Conservation (phyloP, 2,888 invertebrate genomes). For the Catocala fraxini region DNA sequence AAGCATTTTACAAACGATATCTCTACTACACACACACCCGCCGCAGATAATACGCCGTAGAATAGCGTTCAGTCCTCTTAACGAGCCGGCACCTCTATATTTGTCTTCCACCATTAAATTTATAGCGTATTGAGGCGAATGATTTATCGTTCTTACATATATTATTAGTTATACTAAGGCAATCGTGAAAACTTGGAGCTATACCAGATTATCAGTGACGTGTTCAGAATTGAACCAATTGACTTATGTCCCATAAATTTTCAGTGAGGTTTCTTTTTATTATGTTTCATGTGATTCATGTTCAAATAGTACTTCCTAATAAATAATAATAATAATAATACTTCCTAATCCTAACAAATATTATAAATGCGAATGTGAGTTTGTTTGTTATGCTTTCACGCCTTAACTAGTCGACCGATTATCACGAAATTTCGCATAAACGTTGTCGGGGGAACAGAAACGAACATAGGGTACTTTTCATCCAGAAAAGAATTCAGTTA, state of each 20-base stretch:
- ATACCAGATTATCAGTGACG: slow-evolving; percentile 2
- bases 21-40: not conserved
- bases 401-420: too few species aligned
- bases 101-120: slow-evolving; percentile 50
- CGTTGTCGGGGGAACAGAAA: too few species aligned
- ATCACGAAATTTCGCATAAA: too few species aligned
- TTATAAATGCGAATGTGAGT: too few species aligned
- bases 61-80: slow-evolving; percentile 3
- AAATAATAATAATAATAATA: too few species aligned
- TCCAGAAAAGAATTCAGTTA: too few species aligned
- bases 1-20: too few species aligned
- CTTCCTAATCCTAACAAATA: too few species aligned
- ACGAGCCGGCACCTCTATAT: slow-evolving; percentile 37
- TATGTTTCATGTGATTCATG: not conserved
- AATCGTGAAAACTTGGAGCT: slow-evolving; percentile 11
- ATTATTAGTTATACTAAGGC: slow-evolving; percentile 30
- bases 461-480: too few species aligned
- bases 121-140: slow-evolving; percentile 40
- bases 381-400: too few species aligned
- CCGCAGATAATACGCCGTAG: slow-evolving; percentile 7
- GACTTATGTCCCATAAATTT: slow-evolving; percentile 12
- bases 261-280: slow-evolving; percentile 4
- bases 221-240: not conserved
- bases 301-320: not conserved
- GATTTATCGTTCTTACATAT: slow-evolving; percentile 48